Conservation (phyloP, 2,797 vertebrate species). For the Enteromius argenteus region DNA sequence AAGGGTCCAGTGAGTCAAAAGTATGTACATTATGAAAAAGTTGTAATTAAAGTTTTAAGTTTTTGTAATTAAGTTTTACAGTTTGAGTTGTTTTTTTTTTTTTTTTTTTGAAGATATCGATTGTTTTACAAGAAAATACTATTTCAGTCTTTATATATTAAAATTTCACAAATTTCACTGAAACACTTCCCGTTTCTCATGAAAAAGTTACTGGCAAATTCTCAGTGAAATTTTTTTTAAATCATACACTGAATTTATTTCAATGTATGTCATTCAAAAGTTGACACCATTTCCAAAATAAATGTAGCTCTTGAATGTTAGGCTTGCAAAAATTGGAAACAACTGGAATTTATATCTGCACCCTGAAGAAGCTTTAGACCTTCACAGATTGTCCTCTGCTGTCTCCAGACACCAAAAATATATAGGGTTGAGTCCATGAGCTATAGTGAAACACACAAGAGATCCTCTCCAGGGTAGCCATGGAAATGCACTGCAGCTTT, state of each 20-base stretch:
- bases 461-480: background rate
- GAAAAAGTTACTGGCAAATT: background rate
- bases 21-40: too few species aligned
- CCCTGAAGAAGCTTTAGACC: background rate
- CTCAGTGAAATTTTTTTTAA: background rate
- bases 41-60: too few species aligned
- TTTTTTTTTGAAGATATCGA: too few species aligned
- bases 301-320: conserved; percentile 7
- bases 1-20: background rate
- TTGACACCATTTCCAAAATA: conserved; percentile 6
- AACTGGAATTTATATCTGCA: conserved; percentile 1
- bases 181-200: too few species aligned
- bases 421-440: background rate
- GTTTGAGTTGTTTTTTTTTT: too few species aligned
- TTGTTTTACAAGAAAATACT: too few species aligned
- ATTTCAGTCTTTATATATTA: too few species aligned
- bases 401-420: conserved; percentile 24
- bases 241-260: background rate
- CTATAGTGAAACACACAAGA: background rate
- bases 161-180: too few species aligned
- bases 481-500: background rate
- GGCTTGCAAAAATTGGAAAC: background rate
- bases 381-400: conserved; percentile 13
- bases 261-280: background rate
- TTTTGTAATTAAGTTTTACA: too few species aligned